A percentile compares a stretch with the other conserved stretches of the same genome.
phyloP scores from a whole-genome alignment of 1,140 invertebrate species.

The Tetragnatha versicolor region DNA sequence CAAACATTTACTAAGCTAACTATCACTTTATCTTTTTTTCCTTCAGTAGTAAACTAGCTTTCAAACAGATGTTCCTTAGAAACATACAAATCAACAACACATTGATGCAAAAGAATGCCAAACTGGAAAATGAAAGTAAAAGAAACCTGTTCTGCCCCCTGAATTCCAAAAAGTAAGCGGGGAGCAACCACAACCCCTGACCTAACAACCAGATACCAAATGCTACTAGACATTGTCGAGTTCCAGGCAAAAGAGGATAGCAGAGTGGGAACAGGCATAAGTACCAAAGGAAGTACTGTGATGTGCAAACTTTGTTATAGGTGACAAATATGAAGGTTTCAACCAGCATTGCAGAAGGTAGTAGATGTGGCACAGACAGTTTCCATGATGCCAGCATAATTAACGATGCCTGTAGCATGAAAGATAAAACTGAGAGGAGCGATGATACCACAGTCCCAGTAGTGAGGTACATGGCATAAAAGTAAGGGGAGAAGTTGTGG shows the following conservation, averaged over 20 bases:
- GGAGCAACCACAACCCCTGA: slow-evolving; percentile 86
- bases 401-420: slow-evolving; percentile 65
- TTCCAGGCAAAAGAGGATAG: slow-evolving; percentile 65
- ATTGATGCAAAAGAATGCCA: slow-evolving; percentile 67
- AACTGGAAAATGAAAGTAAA: slow-evolving; percentile 65
- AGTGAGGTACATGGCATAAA: slow-evolving; percentile 87
- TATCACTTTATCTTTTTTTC: no score
- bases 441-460: neutral
- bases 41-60: no score
- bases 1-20: no score
- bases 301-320: slow-evolving; percentile 96
- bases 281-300: slow-evolving; percentile 99
- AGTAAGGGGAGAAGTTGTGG: slow-evolving; percentile 98
- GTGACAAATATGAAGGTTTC: slow-evolving; percentile 89
- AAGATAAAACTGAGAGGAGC: slow-evolving; percentile 67
- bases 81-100: slow-evolving; percentile 3
- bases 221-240: slow-evolving; percentile 60
- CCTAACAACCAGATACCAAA: slow-evolving; percentile 76
- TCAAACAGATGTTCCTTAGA: no score
- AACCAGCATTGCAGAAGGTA: slow-evolving; percentile 85
- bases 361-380: slow-evolving; percentile 29
- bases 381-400: slow-evolving; percentile 69
- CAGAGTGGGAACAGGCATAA: slow-evolving; percentile 68
- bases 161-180: slow-evolving; percentile 92
- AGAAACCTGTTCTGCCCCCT: slow-evolving; percentile 79